Conservation (phyloP, 2,113 vertebrate genomes). For the Orthonyx spaldingii region DNA sequence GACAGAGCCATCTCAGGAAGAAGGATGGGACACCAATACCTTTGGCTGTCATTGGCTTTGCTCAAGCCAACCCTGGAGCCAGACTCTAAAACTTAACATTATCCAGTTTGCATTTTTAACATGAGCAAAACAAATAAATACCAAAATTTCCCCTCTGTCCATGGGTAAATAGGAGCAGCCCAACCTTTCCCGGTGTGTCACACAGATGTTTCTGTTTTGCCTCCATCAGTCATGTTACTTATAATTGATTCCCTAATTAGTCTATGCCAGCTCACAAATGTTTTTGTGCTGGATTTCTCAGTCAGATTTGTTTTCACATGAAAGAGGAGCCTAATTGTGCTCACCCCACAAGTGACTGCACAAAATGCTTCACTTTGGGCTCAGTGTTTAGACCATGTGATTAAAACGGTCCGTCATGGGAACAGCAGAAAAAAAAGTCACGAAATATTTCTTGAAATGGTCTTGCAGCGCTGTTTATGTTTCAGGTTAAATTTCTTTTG, state of each 20-base stretch:
- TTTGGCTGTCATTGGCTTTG: accelerated
- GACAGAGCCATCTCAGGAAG: background rate
- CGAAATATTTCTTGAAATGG: background rate
- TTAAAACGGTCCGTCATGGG: accelerated
- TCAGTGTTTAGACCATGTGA: background rate
- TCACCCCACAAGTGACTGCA: background rate
- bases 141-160: background rate
- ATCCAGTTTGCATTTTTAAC: background rate
- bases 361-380: background rate
- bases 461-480: background rate
- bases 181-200: background rate
- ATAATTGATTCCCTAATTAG: background rate
- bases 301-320: background rate
- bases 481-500: background rate
- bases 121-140: background rate
- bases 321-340: background rate
- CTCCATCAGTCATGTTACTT: background rate
- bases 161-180: background rate
- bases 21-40: too few relatives aligned
- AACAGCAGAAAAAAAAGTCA: background rate
- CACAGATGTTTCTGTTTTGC: background rate
- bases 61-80: background rate
- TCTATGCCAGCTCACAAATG: background rate
- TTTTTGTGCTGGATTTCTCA: background rate
- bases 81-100: background rate